These are phyloP conservation scores for Drosophila simulans DNA, from an alignment of 1,140 invertebrate genomes.

Conservation along the genomic window DNA sequence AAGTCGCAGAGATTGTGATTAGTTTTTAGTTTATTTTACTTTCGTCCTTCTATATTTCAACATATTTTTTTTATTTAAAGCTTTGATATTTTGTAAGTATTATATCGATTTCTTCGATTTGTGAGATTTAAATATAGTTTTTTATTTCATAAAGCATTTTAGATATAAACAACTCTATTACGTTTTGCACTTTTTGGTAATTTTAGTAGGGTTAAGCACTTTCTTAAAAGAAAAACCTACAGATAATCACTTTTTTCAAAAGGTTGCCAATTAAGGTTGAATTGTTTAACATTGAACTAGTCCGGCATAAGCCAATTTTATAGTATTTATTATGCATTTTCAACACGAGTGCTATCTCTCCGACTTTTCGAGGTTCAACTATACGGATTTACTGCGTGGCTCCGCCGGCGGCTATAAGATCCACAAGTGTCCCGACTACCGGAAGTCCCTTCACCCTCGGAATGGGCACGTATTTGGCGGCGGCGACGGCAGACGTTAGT, in stretches of 20 bases:
- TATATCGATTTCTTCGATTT: too few species aligned
- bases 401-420: slow-evolving; percentile 86
- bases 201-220: not conserved
- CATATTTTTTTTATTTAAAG: too few species aligned
- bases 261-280: not conserved
- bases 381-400: slow-evolving; percentile 80
- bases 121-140: too few species aligned
- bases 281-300: not conserved
- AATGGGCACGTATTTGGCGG: slow-evolving; percentile 52
- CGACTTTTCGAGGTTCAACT: slow-evolving; percentile 1
- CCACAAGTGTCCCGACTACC: slow-evolving; percentile 86
- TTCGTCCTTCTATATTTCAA: not conserved
- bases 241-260: slow-evolving; percentile 2
- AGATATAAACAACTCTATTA: too few species aligned
- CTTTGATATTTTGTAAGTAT: too few species aligned
- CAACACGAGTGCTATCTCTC: not conserved
- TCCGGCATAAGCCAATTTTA: slow-evolving; percentile 1
- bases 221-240: not conserved
- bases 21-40: not conserved
- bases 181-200: not conserved
- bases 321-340: not conserved
- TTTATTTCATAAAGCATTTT: too few species aligned
- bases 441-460: slow-evolving; percentile 85
- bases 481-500: slow-evolving; percentile 11
- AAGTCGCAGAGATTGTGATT: not conserved